Evolutionary conservation across 2,888 invertebrate genomes (phyloP), one percentile per base, ranked within the genome.

Genomic region (Molanna angustata): DNA sequence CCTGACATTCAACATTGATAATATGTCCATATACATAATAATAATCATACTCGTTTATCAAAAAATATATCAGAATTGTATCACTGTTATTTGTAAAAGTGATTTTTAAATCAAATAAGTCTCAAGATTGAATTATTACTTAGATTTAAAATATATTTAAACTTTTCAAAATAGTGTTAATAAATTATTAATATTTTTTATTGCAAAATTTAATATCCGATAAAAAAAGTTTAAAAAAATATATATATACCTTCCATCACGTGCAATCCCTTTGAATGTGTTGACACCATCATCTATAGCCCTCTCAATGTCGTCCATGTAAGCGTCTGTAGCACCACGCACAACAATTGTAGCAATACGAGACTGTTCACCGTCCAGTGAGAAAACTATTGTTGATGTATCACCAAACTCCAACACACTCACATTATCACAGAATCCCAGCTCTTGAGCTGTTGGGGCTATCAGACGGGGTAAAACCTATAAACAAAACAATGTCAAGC

Each of bases 251-350:
- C 78, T 76, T 63, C 84, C 84, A 68, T 86, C 92, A 66, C 86
- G 84, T 1, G 90, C 85, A 31, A 94, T 76, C 47, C 90, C 89
- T 71, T 99, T 99, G 74, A 94, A 99, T 22, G 95, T 97, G 69
- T 99, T 99, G 16, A 99, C 94, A 56, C 96, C 99, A 76, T 99
- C 99, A 73, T 99, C 96, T 64, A 99, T 85, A 19, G 98, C 94
- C 56, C 99, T 82, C 73, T 99, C 99, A 64, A 99, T 89, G 65
- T 99, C 99, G 70, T 99, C 99, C 93, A 99, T 94, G 65, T 91
- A 92, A 70, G 97, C 97, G 61, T 97, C 95, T 3, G 98, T 97
- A 1, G 99, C 89, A 1, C 98, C 99, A 60, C 99, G 83, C 56
- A 99, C 80, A 9, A 99, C 87, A 62, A 99, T 84, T 0, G 99